Conservation (phyloP, 1,140 invertebrate genomes). For the Bombus vancouverensis region DNA sequence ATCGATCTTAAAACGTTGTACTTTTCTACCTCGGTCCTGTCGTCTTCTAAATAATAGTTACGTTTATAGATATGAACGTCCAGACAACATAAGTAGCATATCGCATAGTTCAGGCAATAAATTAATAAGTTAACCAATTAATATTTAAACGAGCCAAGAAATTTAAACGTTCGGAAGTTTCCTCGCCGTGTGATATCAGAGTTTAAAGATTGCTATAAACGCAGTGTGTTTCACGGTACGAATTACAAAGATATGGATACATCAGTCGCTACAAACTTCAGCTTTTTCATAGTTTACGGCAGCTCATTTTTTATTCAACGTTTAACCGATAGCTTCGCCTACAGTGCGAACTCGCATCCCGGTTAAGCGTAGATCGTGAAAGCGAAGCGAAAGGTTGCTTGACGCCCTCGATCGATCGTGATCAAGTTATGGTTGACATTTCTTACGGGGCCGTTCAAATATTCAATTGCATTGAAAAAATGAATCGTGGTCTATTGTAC, state of each 20-base stretch:
- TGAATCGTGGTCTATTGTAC: not conserved
- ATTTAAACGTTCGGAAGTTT: too few species aligned
- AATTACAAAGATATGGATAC: too few species aligned
- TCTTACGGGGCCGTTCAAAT: not conserved
- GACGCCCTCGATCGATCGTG: not conserved
- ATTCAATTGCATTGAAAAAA: not conserved
- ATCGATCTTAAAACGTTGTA: conserved; percentile 43
- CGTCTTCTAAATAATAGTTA: not conserved
- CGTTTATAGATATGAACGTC: too few species aligned
- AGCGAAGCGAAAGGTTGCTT: not conserved
- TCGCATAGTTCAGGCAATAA: too few species aligned
- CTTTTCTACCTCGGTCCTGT: not conserved
- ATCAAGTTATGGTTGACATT: not conserved
- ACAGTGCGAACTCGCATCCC: not conserved
- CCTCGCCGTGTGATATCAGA: too few species aligned
- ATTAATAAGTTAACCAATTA: too few species aligned
- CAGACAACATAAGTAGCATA: too few species aligned
- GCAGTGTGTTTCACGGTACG: too few species aligned
- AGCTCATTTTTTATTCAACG: not conserved
- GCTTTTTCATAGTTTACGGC: too few species aligned
- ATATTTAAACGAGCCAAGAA: too few species aligned
- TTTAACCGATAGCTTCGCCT: not conserved
- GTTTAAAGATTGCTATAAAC: too few species aligned
- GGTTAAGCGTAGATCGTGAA: not conserved
- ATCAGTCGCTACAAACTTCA: too few species aligned